Percentiles rank a stretch among this genome's conserved stretches.
phyloP scores from a whole-genome alignment of 2,888 invertebrate genomes.

The Tillus elongatus region DNA sequence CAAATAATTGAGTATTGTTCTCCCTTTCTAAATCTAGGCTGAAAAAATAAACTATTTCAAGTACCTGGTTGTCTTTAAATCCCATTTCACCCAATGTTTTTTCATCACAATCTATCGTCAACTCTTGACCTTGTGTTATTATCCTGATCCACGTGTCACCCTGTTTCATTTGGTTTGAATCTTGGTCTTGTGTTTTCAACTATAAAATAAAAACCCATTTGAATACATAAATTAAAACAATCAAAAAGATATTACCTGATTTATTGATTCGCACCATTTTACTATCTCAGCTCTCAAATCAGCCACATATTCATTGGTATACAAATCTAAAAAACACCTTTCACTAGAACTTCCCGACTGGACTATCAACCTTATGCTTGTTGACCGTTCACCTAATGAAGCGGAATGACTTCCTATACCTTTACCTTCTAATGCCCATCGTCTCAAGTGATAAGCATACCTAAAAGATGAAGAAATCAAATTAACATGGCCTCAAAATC shows the following conservation, averaged over 20 bases:
- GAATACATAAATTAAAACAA: slow-evolving; percentile 3
- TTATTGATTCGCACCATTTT: slow-evolving; percentile 80
- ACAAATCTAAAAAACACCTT: slow-evolving; percentile 70
- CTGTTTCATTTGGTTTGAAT: slow-evolving; percentile 39
- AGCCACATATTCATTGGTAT: slow-evolving; percentile 80
- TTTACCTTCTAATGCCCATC: slow-evolving; percentile 79
- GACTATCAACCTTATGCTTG: slow-evolving; percentile 66
- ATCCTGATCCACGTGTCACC: slow-evolving; percentile 65
- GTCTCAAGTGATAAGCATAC: slow-evolving; percentile 80
- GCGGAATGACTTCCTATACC: slow-evolving; percentile 73
- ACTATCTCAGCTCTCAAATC: slow-evolving; percentile 89
- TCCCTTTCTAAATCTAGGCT: no score
- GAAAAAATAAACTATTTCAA: not conserved
- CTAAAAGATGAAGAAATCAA: slow-evolving; percentile 35
- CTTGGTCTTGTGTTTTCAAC: slow-evolving; percentile 29
- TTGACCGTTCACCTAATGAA: slow-evolving; percentile 49
- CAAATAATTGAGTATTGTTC: no score
- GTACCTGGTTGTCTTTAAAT: slow-evolving; percentile 84
- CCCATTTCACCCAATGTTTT: slow-evolving; percentile 84
- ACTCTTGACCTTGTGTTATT: slow-evolving; percentile 88
- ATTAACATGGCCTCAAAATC: not conserved
- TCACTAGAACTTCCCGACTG: slow-evolving; percentile 86
- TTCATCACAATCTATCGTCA: slow-evolving; percentile 87
- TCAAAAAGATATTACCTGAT: slow-evolving; percentile 31
- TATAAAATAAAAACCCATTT: no score